These are phyloP conservation scores for Etheostoma cragini DNA, from an alignment of 2,113 vertebrate species.

Conservation along the genomic window DNA sequence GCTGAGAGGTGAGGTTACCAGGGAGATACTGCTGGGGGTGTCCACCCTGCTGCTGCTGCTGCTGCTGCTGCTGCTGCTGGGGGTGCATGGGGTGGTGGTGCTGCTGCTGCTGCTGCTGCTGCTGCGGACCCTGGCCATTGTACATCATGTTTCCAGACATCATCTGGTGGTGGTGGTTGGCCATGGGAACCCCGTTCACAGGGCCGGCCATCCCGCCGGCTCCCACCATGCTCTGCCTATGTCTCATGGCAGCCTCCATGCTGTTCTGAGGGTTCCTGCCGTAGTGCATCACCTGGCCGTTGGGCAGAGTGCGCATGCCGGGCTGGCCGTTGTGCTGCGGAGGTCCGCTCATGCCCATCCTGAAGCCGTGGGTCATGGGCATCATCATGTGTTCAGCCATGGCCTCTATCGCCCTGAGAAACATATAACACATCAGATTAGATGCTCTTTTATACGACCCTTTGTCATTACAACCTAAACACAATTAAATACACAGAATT, in stretches of 20 bases:
- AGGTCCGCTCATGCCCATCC: conserved; percentile 86
- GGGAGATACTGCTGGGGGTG: conserved; percentile 86
- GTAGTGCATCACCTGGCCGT: conserved; percentile 88
- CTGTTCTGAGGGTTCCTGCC: conserved; percentile 79
- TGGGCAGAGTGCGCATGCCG: conserved; percentile 80
- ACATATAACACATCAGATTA: not conserved
- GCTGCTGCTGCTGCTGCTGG: conserved; percentile 58
- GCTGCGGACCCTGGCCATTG: conserved; percentile 71
- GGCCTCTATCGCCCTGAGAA: conserved; percentile 50
- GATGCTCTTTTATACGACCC: not conserved
- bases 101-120: conserved; percentile 55
- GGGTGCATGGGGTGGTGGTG: conserved; percentile 80
- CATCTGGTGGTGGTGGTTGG: conserved; percentile 82
- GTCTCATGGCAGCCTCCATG: conserved; percentile 87
- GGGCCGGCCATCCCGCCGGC: conserved; percentile 77
- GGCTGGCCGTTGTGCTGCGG: conserved; percentile 86
- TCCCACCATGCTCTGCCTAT: conserved; percentile 79
- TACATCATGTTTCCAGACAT: conserved; percentile 80
- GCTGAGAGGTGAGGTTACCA: conserved; percentile 87
- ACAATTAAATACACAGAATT: not conserved
- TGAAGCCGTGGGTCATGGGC: conserved; percentile 89
- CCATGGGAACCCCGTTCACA: conserved; percentile 76
- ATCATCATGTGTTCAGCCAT: conserved; percentile 98
- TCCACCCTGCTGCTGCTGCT: conserved; percentile 75
- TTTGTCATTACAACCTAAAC: not conserved